phyloP scores from a whole-genome alignment of 2,797 vertebrate genomes.

The Notamacropus eugenii region DNA sequence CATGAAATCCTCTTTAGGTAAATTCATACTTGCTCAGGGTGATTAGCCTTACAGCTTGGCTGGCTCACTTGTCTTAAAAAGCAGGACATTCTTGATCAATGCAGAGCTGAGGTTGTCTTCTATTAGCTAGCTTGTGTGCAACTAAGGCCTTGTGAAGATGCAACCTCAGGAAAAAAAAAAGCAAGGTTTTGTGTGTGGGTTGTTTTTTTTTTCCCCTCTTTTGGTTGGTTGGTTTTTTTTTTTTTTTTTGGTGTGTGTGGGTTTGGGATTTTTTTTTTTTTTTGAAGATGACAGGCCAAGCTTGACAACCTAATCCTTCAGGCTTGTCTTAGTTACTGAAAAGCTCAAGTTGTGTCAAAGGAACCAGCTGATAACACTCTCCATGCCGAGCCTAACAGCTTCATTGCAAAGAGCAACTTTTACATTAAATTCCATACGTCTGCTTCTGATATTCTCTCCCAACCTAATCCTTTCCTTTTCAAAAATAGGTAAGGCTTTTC shows the following conservation, averaged over 20 bases:
- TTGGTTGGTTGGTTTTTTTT: background rate
- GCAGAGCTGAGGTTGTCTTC: conserved; percentile 67
- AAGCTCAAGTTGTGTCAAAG: conserved; percentile 83
- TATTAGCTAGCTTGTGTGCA: conserved; percentile 71
- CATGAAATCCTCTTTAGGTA: conserved; percentile 84
- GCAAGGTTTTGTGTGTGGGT: too few relatives aligned
- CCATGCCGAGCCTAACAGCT: conserved; percentile 85
- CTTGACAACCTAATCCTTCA: conserved; percentile 89
- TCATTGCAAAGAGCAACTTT: conserved; percentile 82
- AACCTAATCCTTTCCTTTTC: background rate
- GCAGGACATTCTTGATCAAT: conserved; percentile 70
- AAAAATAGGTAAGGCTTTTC: conserved; percentile 66
- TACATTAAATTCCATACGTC: conserved; percentile 80
- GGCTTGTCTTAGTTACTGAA: conserved; percentile 85
- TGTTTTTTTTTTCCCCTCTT: background rate
- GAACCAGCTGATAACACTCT: conserved; percentile 82
- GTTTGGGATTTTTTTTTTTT: background rate
- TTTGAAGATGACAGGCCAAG: conserved; percentile 84
- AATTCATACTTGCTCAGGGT: conserved; percentile 79
- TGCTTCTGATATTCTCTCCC: conserved; percentile 41
- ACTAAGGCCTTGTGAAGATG: conserved; percentile 64
- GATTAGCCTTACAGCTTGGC: conserved; percentile 79
- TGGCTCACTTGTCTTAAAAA: conserved; percentile 73
- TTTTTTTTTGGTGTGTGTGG: background rate
- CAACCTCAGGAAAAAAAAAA: conserved; percentile 22